A percentile compares a stretch with the other conserved stretches of the same genome.
Conservation (phyloP, 2,797 vertebrate species). For the Potorous gilbertii region DNA sequence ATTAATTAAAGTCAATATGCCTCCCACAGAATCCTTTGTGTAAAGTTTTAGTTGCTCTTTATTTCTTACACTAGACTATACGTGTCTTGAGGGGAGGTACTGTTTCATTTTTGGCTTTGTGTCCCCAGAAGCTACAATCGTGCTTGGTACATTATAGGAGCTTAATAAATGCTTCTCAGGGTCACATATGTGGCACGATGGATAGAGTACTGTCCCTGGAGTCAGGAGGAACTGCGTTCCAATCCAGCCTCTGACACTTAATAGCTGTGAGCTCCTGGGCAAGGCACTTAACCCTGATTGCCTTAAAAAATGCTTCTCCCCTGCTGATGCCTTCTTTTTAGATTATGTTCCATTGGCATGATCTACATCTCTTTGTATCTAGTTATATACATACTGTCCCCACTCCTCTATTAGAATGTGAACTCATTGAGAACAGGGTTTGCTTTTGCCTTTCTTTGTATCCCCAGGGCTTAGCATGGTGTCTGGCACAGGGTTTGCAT, state of each 20-base stretch:
- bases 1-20: not conserved
- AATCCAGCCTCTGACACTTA: no score
- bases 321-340: not conserved
- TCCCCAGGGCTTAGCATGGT: not conserved
- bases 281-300: no score
- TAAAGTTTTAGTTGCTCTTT: not conserved
- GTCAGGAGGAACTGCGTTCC: no score
- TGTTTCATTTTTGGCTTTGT: not conserved
- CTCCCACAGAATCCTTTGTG: not conserved
- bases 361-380: not conserved
- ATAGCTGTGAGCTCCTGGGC: no score
- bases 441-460: no score
- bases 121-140: no score
- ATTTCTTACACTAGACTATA: not conserved
- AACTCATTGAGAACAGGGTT: no score
- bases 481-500: not conserved
- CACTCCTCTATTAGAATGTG: no score
- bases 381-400: no score
- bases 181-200: no score
- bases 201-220: no score
- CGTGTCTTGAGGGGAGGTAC: not conserved
- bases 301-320: not conserved
- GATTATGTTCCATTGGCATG: not conserved
- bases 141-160: no score
- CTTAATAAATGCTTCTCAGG: not conserved